A percentile compares a stretch with the other conserved stretches of the same genome.
phyloP scores from a whole-genome alignment of 1,140 invertebrate genomes.

The Drosophila athabasca region DNA sequence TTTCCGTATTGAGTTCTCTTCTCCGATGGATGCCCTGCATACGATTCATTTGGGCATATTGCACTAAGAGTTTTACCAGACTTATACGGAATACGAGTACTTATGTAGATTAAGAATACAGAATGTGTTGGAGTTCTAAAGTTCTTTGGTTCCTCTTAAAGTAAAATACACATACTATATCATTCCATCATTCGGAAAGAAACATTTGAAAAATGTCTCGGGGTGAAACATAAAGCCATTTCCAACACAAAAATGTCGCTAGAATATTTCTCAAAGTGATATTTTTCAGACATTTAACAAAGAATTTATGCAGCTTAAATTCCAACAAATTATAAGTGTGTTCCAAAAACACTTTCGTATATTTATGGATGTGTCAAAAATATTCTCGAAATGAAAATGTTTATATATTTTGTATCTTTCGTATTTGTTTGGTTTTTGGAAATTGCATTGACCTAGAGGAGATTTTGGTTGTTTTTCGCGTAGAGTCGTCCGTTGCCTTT shows the following conservation, averaged over 20 bases:
- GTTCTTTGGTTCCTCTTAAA: too few species aligned
- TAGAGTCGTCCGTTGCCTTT: conserved; percentile 12
- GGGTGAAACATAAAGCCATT: conserved; percentile 22
- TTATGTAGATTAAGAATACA: not conserved
- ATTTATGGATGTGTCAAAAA: conserved; percentile 48
- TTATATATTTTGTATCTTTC: conserved; percentile 12
- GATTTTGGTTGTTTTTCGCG: conserved; percentile 28
- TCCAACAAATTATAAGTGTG: conserved; percentile 47
- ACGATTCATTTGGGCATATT: conserved; percentile 61
- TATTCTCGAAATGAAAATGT: conserved; percentile 11
- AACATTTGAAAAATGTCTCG: conserved; percentile 25
- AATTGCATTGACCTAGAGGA: conserved; percentile 59
- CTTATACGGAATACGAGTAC: not conserved
- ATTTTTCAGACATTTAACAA: conserved; percentile 37
- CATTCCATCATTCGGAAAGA: not conserved
- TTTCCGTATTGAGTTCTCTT: conserved; percentile 66
- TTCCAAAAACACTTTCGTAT: conserved; percentile 45
- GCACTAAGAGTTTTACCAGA: not conserved
- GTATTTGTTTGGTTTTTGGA: conserved; percentile 34
- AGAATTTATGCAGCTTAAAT: conserved; percentile 43
- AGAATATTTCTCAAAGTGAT: conserved; percentile 24
- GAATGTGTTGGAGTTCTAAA: not conserved
- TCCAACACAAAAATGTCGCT: conserved; percentile 23
- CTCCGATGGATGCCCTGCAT: conserved; percentile 61
- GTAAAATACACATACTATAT: conserved; percentile 7